Conservation (phyloP, 2,797 vertebrate species). For the Myotis planiceps region DNA sequence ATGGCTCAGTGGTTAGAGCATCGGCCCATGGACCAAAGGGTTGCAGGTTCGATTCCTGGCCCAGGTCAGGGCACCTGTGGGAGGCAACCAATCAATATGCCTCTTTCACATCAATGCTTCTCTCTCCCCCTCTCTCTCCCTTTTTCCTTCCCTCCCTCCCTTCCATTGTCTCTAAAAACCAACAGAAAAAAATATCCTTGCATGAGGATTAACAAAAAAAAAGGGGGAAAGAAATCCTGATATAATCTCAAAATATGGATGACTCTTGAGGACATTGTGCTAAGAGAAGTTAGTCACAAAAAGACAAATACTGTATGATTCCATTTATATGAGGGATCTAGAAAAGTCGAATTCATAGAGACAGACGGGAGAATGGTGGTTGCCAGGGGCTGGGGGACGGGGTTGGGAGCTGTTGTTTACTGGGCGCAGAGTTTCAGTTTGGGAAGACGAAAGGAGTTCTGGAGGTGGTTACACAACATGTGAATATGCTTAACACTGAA, state of each 20-base stretch:
- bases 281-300: background rate
- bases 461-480: background rate
- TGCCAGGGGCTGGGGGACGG: background rate
- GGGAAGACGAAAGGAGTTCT: background rate
- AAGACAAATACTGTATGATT: background rate
- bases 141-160: too few relatives aligned
- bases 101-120: too few relatives aligned
- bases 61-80: too few relatives aligned
- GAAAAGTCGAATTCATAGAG: background rate
- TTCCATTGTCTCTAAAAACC: too few relatives aligned
- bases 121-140: too few relatives aligned
- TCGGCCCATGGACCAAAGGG: too few relatives aligned
- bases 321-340: background rate
- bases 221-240: background rate
- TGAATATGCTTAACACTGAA: background rate
- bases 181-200: too few relatives aligned
- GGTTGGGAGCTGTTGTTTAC: background rate
- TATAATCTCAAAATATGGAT: background rate
- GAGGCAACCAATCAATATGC: too few relatives aligned
- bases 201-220: background rate
- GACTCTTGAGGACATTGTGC: background rate
- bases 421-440: too few relatives aligned
- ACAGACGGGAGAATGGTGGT: background rate
- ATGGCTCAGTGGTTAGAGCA: too few relatives aligned
- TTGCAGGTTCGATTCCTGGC: too few relatives aligned